Base-by-base conservation (phyloP, 2,888 invertebrate genomes). In the Xestoiulus laeticollis region DNA sequence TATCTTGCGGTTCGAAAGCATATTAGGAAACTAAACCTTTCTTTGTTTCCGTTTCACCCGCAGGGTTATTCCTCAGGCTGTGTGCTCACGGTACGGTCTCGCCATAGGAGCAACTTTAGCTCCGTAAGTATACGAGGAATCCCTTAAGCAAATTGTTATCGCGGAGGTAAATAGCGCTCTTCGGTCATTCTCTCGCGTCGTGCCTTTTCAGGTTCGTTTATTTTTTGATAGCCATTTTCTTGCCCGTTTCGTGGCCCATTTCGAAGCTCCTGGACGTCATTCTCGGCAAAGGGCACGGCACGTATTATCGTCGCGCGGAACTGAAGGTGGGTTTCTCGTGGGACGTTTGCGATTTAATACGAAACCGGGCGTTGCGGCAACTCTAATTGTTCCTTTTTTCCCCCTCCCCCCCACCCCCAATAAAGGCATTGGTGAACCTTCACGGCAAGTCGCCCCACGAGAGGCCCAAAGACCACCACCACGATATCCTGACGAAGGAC, bases 51-150 rank as follows among this genome's bases (percentile, higher is more conserved):
- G 87, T 87, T 30, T 68, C 30, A 87, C 33, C 90, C 91, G 86
- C 89, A 92, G 92, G 89, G 91, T 92, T 10, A 90, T 92, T 85
- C 92, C 92, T 22, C 92, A 92, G 89, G 91, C 92, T 5, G 86
- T 92, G 4, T 92, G 91, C 89, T 91, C 91, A 44, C 90, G 91
- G 87, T 91, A 90, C 90, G 92, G 92, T 22, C 88, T 92, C 86
- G 91, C 91, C 10, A 91, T 92, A 87, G 92, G 92, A 68, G 91
- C 91, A 78, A 89, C 89, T 14, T 88, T 92, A 22, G 88, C 91
- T n/a, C 91, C 91, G 92, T 92, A 90, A 90, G 92, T 48, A n/a
- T n/a, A 12, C 48, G 14, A 48, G 38, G 38, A 3, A n/a, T n/a
- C n/a, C n/a, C n/a, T n/a, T n/a, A n/a, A n/a, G n/a, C n/a, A n/a